Base-by-base conservation (phyloP, 2,888 invertebrate species). In the Ariolimax columbianus region DNA sequence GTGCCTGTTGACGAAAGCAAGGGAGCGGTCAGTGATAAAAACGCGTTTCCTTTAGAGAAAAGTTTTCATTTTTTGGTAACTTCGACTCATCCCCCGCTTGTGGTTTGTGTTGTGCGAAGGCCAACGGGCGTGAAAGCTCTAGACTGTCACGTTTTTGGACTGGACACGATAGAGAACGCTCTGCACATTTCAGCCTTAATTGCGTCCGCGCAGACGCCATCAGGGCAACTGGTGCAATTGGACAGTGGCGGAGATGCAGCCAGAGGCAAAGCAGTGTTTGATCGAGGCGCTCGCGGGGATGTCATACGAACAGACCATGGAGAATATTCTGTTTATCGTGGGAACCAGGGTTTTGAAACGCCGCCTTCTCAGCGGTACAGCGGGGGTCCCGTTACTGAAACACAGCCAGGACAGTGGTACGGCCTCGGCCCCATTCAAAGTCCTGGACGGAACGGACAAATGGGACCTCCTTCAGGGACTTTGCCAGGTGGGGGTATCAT, bases 61-160 rank as follows among this genome's bases (percentile, higher is more conserved):
- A 98, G 98, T 77, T 98, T 98, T 94, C 98, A 98, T 19, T 96
- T 98, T 85, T 96, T 98, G 89, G 98, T 98, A 40, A 97, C 98
- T 90, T 97, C 97, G 84, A 96, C 97, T 89, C 99, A 99, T 94
- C 99, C 99, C 85, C 98, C 99, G 43, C 95, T 99, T 88, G 98
- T 99, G 94, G 98, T 99, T 68, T 98, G 98, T 91, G 99, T 99
- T 88, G 95, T 99, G 90, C 96, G 99, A 78, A 96, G 99, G 89
- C 99, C 98, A 77, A 97, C 97, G 79, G 99, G 99, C 83, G 98
- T 99, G 91, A 99, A 99, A 95, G 98, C 98, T 85, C 95, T 99
- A 88, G 99, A 99, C 95, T 99, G 99, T 95, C 99, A 99, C 95
- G 98, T 98, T 88, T 99, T 99, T 95, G 98, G 99, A 92, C 98